A percentile compares a stretch with the other conserved stretches of the same genome.
These are phyloP conservation scores for Gila robusta DNA, from an alignment of 2,797 vertebrate genomes.

Conservation along the genomic window DNA sequence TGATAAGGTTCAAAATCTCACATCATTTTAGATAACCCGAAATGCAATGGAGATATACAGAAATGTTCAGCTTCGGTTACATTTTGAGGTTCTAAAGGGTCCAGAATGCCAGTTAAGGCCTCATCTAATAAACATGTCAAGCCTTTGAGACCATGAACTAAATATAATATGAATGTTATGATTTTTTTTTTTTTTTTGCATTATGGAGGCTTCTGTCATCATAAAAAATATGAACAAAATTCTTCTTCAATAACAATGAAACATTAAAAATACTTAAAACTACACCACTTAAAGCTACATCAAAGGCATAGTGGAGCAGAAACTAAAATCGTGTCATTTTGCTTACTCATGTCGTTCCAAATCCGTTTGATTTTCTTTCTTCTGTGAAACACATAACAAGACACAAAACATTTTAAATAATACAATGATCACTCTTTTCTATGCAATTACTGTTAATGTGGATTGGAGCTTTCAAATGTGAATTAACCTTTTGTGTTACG, in stretches of 20 bases:
- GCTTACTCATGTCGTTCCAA: not conserved
- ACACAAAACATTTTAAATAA: not conserved
- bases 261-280: not conserved
- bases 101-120: not conserved
- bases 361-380: not conserved
- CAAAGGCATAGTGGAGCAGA: not conserved
- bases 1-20: constrained; percentile 1
- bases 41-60: not conserved
- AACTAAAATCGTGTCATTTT: not conserved
- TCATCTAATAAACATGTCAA: not conserved
- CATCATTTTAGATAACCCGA: not conserved
- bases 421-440: not conserved
- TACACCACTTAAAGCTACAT: too few relatives aligned
- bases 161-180: not conserved
- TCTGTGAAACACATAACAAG: not conserved
- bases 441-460: not conserved
- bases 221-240: not conserved
- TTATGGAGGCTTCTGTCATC: not conserved
- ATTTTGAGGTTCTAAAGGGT: not conserved
- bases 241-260: not conserved
- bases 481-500: not conserved
- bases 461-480: not conserved
- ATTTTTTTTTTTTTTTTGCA: not conserved
- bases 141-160: not conserved
- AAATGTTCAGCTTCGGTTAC: not conserved